A percentile compares a stretch with the other conserved stretches of the same genome.
phyloP scores from a whole-genome alignment of 2,113 vertebrate genomes.

The Mesitornis unicolor region DNA sequence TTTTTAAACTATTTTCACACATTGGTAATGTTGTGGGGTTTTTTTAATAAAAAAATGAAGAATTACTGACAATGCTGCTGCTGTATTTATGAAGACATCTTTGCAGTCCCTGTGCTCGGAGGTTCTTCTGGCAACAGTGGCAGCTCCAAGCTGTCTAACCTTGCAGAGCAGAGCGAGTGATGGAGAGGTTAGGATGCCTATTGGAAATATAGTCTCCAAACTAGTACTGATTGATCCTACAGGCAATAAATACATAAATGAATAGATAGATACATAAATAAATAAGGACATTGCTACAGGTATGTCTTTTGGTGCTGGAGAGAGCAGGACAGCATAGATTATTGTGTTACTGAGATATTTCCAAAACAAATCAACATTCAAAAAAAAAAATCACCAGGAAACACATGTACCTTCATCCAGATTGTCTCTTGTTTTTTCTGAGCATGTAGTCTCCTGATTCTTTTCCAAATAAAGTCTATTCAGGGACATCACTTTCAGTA shows the following conservation, averaged over 20 bases:
- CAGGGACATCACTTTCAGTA: not conserved
- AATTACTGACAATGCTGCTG: not conserved
- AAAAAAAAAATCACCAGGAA: not conserved
- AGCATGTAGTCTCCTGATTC: not conserved
- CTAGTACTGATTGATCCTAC: not conserved
- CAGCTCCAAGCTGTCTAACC: not conserved
- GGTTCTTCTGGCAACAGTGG: not conserved
- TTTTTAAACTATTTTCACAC: not conserved
- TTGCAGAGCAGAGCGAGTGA: not conserved
- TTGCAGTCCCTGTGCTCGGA: not conserved
- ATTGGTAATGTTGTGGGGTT: too few relatives aligned
- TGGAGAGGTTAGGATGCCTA: not conserved
- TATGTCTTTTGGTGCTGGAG: not conserved
- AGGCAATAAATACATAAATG: not conserved
- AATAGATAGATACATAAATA: not conserved
- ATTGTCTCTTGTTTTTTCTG: not conserved
- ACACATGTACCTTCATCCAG: not conserved
- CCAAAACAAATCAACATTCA: not conserved
- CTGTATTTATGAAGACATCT: not conserved
- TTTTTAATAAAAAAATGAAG: not conserved
- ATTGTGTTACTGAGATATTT: not conserved
- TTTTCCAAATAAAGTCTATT: not conserved
- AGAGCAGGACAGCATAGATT: not conserved
- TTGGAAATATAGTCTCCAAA: not conserved
- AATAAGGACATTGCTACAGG: not conserved